Evolutionary conservation across 1,140 invertebrate species (phyloP), one percentile per base, ranked within the genome.

Genomic region (Heliconius nattereri): DNA sequence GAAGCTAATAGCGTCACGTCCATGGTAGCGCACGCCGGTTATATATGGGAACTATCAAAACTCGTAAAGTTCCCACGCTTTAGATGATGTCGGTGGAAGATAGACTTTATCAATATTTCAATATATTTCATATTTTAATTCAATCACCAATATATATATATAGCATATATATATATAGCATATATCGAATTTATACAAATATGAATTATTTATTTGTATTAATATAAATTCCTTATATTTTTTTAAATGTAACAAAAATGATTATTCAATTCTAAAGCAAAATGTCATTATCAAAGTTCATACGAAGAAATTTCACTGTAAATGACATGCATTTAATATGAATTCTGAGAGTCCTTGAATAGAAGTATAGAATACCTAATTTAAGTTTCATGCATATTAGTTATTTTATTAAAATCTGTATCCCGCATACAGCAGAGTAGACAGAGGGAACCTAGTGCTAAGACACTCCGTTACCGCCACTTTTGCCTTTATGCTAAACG

Each of bases 1-100:
- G 23, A 16, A 29, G 23, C 23, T 66, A 66, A 70, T 73, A 71
- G 74, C 70, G 49, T 71, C 71, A 73, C 70, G 70, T 73, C 71
- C 54, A 73, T 45, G n/a, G 73, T 71, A 76, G 72, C 72, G 72
- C 9, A 66, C 60, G 23, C 60, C 60, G n/a, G 26, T 29, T 52
- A 40, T 70, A 71, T 70, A 79, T 73, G 37, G 52, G 72, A 75
- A 79, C 73, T 74, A 76, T 76, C 74, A 11, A 76, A 75, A 60
- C 74, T 76, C 32, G 35, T 23, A 66, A 76, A 66, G 74, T 76
- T 76, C 74, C 74, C 74, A 76, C 74, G 74, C 57, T 52, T 6
- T 35, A 45, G 23, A n/a, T 74, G 45, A 74, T 74, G 73, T 74
- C 73, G 45, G 49, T n/a, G 35, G 23, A 26, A 23, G 23, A 66